Conservation (phyloP, 2,113 vertebrate genomes). For the Cavia aperea region DNA sequence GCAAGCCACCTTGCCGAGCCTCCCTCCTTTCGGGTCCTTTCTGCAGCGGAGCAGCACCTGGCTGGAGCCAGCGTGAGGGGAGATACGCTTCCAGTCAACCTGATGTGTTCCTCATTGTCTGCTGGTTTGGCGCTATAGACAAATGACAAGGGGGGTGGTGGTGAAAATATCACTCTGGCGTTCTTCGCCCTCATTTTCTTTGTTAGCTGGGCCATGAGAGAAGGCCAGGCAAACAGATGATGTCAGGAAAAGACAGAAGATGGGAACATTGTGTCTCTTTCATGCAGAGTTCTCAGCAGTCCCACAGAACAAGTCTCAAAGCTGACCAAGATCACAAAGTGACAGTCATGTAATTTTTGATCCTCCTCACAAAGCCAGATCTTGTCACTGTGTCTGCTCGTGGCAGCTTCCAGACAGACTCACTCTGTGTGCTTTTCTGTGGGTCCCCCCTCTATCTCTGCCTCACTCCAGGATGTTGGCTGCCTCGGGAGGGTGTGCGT, state of each 20-base stretch:
- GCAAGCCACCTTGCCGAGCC: neutral
- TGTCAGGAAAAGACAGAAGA: neutral
- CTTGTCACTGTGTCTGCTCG: fast-evolving
- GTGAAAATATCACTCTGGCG: neutral
- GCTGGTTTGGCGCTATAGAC: neutral
- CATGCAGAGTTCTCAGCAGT: neutral
- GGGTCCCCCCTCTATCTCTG: too few species aligned
- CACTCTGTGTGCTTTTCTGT: neutral
- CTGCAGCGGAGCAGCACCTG: neutral
- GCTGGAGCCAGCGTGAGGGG: fast-evolving
- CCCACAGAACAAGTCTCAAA: neutral
- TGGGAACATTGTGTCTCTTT: neutral
- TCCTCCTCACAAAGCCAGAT: neutral
- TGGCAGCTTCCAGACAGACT: fast-evolving
- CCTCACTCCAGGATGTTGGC: neutral
- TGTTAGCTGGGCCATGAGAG: neutral
- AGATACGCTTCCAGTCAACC: fast-evolving
- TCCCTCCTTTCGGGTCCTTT: neutral
- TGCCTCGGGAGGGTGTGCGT: neutral
- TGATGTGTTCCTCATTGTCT: neutral
- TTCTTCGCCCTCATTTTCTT: neutral
- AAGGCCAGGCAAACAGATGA: neutral
- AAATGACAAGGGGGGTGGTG: neutral
- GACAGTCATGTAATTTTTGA: neutral
- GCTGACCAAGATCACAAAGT: neutral